Percentiles rank a stretch among this genome's conserved stretches.
Evolutionary conservation across 2,888 invertebrate genomes (phyloP).

Genomic region (Entomobrya proxima): DNA sequence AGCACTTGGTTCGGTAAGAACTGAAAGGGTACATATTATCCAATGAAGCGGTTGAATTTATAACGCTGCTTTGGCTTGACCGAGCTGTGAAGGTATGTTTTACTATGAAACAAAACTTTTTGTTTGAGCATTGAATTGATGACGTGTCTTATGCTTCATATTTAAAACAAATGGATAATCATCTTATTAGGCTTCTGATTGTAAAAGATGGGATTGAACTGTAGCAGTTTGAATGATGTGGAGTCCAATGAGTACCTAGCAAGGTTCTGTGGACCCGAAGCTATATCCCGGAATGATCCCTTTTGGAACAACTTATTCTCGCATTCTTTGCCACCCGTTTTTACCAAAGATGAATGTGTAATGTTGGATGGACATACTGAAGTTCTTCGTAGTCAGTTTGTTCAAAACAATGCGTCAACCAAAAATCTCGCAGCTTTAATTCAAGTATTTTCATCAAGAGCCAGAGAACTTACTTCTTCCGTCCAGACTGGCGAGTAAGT

Average conservation of each 20-base stretch:
- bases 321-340: constrained; percentile 91
- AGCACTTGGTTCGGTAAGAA: too few relatives aligned
- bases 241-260: constrained; percentile 87
- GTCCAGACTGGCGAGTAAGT: constrained; percentile 92
- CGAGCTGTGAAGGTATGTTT: too few relatives aligned
- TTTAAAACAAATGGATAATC: too few relatives aligned
- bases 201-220: constrained; percentile 85
- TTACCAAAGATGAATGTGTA: constrained; percentile 86
- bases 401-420: constrained; percentile 90
- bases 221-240: constrained; percentile 88
- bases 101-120: too few relatives aligned
- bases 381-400: constrained; percentile 84
- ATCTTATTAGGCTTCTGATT: neutral
- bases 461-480: constrained; percentile 89
- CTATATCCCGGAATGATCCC: constrained; percentile 89
- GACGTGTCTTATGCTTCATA: too few relatives aligned
- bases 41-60: too few relatives aligned
- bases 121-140: too few relatives aligned
- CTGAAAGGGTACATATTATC: too few relatives aligned
- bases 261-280: constrained; percentile 87
- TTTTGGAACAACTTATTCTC: constrained; percentile 97
- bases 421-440: constrained; percentile 94
- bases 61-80: too few relatives aligned
- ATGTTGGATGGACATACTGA: constrained; percentile 89
- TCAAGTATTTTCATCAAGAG: constrained; percentile 88